Evolutionary conservation across 2,888 invertebrate genomes (phyloP), one percentile per base, ranked within the genome.

Genomic region (Congeria kusceri): DNA sequence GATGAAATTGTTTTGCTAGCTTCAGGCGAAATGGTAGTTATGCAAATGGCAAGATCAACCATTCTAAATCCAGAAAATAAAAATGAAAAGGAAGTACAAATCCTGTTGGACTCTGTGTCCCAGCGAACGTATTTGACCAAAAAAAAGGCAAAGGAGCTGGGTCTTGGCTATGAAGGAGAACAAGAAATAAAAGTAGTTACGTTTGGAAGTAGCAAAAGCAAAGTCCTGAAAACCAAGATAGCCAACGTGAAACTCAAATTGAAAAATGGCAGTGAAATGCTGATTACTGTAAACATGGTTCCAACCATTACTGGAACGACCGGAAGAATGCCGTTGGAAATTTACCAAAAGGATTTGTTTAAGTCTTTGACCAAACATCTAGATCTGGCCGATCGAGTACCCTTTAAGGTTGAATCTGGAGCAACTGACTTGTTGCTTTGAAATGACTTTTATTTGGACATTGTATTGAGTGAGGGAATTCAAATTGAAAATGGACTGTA

Each of bases 41-140:
- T 69, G 76, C 76, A 69, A 53, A 77, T 56, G n/a, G 66, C 70
- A 15, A 46, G 29, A 58, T 47, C 59, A 32, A 47, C 62, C n/a
- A 39, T 64, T 32, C 25, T 27, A 27, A 63, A 59, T 20, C 28
- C 72, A 28, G 11, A n/a, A 11, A 49, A 23, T n/a, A 20, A 27
- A 15, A 20, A 0, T 9, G 25, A 44, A 57, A 27, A 68, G 28
- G 28, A 58, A 29, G 64, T 29, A 15, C 47, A 73, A 46, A 3
- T 78, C 4, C n/a, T 69, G 13, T 32, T 78, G 18, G 78, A 78
- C 56, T 74, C 69, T n/a, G 78, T 73, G 39, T 69, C 65, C 20
- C 78, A 78, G 20, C 39, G 69, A 20, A 78, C 73, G 3, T 78
- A 78, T 39, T 63, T 78, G 2, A 69, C 72, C 20, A 49, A 77